Evolutionary conservation across 2,888 invertebrate species (phyloP).

Genomic region (Teleogryllus oceanicus): DNA sequence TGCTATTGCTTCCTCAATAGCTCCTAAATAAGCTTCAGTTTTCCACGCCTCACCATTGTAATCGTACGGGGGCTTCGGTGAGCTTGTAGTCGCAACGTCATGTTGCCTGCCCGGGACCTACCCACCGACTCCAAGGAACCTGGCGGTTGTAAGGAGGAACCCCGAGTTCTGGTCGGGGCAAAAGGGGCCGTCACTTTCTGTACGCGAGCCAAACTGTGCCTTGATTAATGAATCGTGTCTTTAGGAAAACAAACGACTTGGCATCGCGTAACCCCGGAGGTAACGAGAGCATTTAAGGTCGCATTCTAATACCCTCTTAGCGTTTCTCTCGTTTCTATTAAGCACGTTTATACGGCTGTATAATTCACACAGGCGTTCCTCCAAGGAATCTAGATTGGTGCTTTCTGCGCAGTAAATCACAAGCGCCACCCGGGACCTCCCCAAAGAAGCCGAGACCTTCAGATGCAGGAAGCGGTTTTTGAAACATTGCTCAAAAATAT

Average conservation of each 20-base stretch:
- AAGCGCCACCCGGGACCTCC: no score
- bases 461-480: neutral
- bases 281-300: constrained; percentile 3
- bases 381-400: neutral
- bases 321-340: neutral
- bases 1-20: no score
- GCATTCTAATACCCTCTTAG: constrained; percentile 18
- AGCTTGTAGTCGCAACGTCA: no score
- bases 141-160: no score
- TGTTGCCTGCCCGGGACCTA: no score
- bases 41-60: no score
- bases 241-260: neutral
- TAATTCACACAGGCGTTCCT: neutral
- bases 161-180: no score
- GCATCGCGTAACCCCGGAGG: neutral
- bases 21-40: no score
- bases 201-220: neutral
- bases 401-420: neutral
- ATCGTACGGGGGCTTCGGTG: no score
- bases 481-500: neutral
- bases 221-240: neutral
- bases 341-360: neutral
- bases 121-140: no score
- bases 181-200: neutral
- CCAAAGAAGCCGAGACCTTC: neutral